A percentile compares a stretch with the other conserved stretches of the same genome.
phyloP scores from a whole-genome alignment of 2,797 vertebrate genomes.

The Ptychobarbus kaznakovi region DNA sequence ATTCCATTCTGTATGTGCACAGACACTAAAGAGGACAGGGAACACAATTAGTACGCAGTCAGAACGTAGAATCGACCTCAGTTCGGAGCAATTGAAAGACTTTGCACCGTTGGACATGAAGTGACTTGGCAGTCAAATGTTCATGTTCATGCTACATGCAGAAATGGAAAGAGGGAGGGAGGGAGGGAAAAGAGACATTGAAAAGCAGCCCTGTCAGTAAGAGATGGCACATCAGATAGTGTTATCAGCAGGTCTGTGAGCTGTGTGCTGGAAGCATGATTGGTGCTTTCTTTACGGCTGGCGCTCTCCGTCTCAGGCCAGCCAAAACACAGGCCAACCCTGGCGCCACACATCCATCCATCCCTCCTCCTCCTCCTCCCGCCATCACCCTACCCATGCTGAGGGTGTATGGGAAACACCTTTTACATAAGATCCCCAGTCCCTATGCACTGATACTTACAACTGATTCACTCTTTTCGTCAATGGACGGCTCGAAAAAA shows the following conservation, averaged over 20 bases:
- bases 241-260: slow-evolving; percentile 68
- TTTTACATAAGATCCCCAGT: slow-evolving; percentile 60
- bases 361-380: slow-evolving; percentile 19
- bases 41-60: not conserved
- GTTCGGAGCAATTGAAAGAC: not conserved
- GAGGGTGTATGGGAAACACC: slow-evolving; percentile 61
- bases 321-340: slow-evolving; percentile 78
- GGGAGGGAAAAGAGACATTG: slow-evolving; percentile 29
- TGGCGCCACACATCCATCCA: slow-evolving; percentile 71
- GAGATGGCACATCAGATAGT: slow-evolving; percentile 74
- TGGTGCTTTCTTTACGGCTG: slow-evolving; percentile 68
- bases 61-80: not conserved
- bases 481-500: not conserved
- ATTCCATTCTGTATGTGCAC: slow-evolving; percentile 60
- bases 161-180: slow-evolving; percentile 35
- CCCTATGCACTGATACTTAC: not conserved
- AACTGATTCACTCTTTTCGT: not conserved
- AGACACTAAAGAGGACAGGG: slow-evolving; percentile 44
- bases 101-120: not conserved
- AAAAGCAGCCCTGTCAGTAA: slow-evolving; percentile 52
- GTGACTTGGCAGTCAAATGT: slow-evolving; percentile 8
- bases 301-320: slow-evolving; percentile 65
- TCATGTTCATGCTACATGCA: slow-evolving; percentile 28
- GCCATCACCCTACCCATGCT: slow-evolving; percentile 46
- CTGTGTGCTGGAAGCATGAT: slow-evolving; percentile 63